Evolutionary conservation across 2,113 vertebrate species (phyloP).

Genomic region (Microtus montanus): DNA sequence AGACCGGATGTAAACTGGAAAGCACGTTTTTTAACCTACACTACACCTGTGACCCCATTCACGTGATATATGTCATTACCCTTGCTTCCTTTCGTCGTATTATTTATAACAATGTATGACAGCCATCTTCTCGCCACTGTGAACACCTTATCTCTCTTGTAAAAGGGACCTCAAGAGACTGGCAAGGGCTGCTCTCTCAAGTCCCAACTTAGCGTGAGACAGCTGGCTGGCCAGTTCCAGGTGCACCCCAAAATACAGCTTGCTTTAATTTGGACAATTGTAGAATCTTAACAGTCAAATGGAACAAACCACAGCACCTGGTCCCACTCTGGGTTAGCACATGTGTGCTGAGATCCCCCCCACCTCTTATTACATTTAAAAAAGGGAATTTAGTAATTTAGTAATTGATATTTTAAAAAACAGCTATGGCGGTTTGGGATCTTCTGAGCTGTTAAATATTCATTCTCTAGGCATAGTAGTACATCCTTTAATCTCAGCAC

Average conservation of each 20-base stretch:
- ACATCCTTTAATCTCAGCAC: background rate
- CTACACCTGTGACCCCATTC: background rate
- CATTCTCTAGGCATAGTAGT: background rate
- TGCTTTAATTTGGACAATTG: background rate
- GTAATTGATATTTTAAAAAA: slow-evolving; percentile 20
- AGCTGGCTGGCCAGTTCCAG: background rate
- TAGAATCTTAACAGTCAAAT: background rate
- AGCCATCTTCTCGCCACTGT: background rate
- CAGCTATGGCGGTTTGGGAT: background rate
- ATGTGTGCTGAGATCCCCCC: background rate
- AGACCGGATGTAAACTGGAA: background rate
- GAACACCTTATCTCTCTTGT: background rate
- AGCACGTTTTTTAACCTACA: too few relatives aligned
- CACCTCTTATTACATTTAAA: background rate
- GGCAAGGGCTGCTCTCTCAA: background rate
- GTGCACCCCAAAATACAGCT: background rate
- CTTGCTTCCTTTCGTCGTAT: too few relatives aligned
- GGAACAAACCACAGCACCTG: background rate
- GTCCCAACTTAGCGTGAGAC: background rate
- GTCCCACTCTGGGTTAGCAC: background rate
- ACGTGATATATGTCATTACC: background rate
- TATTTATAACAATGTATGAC: background rate
- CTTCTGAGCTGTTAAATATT: background rate
- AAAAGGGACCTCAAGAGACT: background rate
- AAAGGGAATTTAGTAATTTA: background rate